Evolutionary conservation across 2,113 vertebrate genomes (phyloP).

Genomic region (Pedionomus torquatus): DNA sequence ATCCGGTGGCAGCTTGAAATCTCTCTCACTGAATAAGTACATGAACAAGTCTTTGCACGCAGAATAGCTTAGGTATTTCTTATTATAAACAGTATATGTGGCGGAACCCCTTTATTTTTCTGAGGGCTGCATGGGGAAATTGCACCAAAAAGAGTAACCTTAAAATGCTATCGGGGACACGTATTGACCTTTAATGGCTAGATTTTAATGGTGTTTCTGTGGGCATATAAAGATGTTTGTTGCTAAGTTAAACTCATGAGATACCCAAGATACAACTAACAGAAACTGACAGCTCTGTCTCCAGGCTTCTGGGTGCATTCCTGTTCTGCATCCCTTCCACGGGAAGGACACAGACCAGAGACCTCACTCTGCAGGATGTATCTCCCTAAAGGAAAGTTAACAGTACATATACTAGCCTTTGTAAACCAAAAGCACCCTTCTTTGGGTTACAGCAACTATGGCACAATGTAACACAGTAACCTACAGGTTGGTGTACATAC

Average conservation of each 20-base stretch:
- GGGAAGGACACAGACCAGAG: background rate
- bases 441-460: background rate
- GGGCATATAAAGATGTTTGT: background rate
- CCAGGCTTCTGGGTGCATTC: background rate
- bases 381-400: background rate
- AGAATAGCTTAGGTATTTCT: background rate
- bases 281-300: background rate
- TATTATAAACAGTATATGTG: background rate
- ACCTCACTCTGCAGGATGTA: background rate
- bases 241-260: background rate
- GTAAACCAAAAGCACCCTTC: background rate
- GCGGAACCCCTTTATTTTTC: background rate
- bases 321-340: background rate
- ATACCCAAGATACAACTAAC: background rate
- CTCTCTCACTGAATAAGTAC: background rate
- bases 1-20: background rate
- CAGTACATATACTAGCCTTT: background rate
- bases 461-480: background rate
- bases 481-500: background rate
- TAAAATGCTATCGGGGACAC: background rate
- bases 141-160: background rate
- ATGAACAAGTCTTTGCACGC: background rate
- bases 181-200: background rate
- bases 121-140: background rate
- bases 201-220: background rate